A percentile compares a stretch with the other conserved stretches of the same genome.
These are phyloP conservation scores for Apamea epomidion DNA, from an alignment of 2,888 invertebrate genomes.

Conservation along the genomic window DNA sequence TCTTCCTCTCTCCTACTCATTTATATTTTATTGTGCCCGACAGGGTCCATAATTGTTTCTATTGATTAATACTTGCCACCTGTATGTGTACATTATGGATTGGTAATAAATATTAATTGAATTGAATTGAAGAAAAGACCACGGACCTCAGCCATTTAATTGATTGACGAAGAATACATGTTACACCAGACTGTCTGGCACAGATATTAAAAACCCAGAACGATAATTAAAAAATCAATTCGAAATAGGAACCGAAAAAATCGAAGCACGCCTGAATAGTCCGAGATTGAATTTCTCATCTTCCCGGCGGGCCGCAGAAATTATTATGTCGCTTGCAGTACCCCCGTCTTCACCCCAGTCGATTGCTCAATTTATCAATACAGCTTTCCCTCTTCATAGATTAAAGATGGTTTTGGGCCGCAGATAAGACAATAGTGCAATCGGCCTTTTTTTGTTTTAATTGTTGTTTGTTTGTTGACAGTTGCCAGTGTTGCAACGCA, in stretches of 20 bases:
- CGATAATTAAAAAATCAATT: conserved; percentile 67
- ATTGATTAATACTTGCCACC: too few relatives aligned
- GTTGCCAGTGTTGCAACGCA: too few relatives aligned
- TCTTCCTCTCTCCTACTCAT: too few relatives aligned
- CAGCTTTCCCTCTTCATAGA: conserved; percentile 76
- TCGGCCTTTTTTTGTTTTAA: too few relatives aligned
- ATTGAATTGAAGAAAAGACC: not conserved
- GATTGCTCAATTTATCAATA: conserved; percentile 90
- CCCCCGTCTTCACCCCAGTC: conserved; percentile 81
- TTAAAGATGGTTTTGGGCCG: conserved; percentile 41
- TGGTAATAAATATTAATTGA: too few relatives aligned
- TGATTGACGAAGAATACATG: conserved; percentile 21
- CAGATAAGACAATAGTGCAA: conserved; percentile 46
- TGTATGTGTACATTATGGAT: too few relatives aligned
- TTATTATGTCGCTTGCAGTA: conserved; percentile 87
- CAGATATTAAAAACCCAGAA: conserved; percentile 64
- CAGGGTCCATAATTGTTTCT: too few relatives aligned
- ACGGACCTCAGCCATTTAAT: conserved; percentile 11
- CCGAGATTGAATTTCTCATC: conserved; percentile 84
- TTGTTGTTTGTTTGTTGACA: too few relatives aligned
- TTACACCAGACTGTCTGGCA: conserved; percentile 18
- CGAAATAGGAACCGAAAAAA: conserved; percentile 64
- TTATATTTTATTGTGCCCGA: too few relatives aligned
- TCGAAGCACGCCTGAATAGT: conserved; percentile 62
- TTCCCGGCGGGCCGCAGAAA: conserved; percentile 79